phyloP scores from a whole-genome alignment of 2,797 vertebrate species.

The Sebastes minor region DNA sequence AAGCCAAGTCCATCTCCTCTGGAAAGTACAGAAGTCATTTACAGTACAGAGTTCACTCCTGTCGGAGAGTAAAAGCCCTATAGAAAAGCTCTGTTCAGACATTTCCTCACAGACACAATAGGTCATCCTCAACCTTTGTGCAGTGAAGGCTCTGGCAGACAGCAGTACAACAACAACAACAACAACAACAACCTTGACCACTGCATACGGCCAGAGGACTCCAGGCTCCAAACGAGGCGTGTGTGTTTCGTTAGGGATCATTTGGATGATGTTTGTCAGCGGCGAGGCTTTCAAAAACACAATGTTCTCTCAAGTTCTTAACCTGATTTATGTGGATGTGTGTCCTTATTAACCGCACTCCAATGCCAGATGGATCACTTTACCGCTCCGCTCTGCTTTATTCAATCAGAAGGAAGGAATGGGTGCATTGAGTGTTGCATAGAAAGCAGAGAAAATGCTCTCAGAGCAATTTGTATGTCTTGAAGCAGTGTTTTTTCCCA shows the following conservation, averaged over 20 bases:
- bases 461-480: conserved; percentile 16
- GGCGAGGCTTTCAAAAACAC: conserved; percentile 31
- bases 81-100: conserved; percentile 5
- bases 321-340: conserved; percentile 22
- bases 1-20: conserved; percentile 5
- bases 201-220: background rate
- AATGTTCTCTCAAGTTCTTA: conserved; percentile 13
- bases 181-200: background rate
- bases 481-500: background rate
- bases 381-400: background rate
- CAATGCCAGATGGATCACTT: conserved; percentile 20
- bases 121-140: background rate
- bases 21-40: conserved; percentile 12
- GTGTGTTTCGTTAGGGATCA: conserved; percentile 24
- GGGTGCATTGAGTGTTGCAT: background rate
- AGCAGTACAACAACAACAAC: background rate
- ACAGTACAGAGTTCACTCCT: background rate
- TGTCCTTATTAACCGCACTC: conserved; percentile 23
- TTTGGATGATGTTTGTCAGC: conserved; percentile 43
- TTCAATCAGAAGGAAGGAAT: conserved; percentile 29
- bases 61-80: background rate
- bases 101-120: conserved; percentile 4
- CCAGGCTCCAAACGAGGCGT: conserved; percentile 5
- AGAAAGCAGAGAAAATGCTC: background rate
- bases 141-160: background rate